Base-by-base conservation (phyloP, 2,888 invertebrate genomes). In the Sinelater perroti region DNA sequence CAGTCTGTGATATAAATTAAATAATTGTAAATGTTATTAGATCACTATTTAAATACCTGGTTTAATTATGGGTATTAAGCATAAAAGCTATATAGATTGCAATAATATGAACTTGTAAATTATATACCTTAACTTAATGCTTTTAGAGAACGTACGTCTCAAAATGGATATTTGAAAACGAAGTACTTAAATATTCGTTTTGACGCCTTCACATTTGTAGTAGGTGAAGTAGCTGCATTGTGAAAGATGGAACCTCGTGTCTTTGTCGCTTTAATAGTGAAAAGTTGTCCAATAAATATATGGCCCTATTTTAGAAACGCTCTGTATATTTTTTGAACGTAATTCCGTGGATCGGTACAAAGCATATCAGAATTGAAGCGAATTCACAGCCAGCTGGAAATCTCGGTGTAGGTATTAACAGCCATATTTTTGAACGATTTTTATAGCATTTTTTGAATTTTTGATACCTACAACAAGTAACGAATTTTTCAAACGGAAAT, bases 181-280 rank as follows among this genome's bases (percentile, higher is more conserved):
- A 7, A 7, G 14, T 47, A 33, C 16, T 30, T 47, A 33, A 53
- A 50, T 55, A 50, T 59, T 50, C 47, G 31, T 59, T 55, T 59
- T 51, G 50, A 55, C 44, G 18, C 18, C 44, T 35, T 54, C 28
- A 30, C 28, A 56, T 50, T 55, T 55, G 45, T 55, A 46, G 55
- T 56, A 56, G 38, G 45, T 55, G 11, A 60, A 60, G 66, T 63
- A 66, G 61, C 60, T 61, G 60, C 60, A 66, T 62, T 66, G 63
- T 59, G 63, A 63, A 52, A 46, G 52, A 62, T 62, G 66, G 63
- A 69, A 68, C 67, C 64, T 65, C 60, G 69, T 69, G 69, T 67
- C 67, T 69, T 67, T 64, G 71, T 70, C 70, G 72, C 71, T 72
- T 71, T 71, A 69, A 69, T 68, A 67, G 67, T 63, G 66, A 64